These are phyloP conservation scores for Drosophila buzzatii DNA, from an alignment of 2,888 invertebrate species.

Conservation along the genomic window DNA sequence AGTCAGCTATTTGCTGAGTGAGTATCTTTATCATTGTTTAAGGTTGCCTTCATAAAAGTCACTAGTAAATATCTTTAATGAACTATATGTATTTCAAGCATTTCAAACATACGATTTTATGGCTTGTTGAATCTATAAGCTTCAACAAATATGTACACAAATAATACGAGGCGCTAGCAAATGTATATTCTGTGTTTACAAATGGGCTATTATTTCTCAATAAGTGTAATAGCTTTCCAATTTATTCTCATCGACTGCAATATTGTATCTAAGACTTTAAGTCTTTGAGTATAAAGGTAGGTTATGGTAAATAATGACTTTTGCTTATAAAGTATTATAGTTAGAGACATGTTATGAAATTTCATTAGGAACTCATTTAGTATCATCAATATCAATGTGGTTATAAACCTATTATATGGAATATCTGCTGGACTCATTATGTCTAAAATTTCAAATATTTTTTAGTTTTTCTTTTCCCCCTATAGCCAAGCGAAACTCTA, in stretches of 20 bases:
- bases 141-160: conserved; percentile 3
- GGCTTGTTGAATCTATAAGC: conserved; percentile 15
- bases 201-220: not conserved
- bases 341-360: no score
- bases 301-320: no score
- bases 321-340: no score
- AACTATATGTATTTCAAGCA: conserved; percentile 2
- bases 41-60: not conserved
- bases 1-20: not conserved
- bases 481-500: no score
- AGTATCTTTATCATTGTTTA: not conserved
- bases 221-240: conserved; percentile 4
- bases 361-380: no score
- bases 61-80: conserved; percentile 11
- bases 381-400: no score
- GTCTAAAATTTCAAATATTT: no score
- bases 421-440: no score
- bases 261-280: no score
- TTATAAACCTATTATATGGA: no score
- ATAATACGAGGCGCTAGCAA: not conserved
- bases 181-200: conserved; percentile 5
- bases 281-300: no score
- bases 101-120: conserved; percentile 4
- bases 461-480: no score
- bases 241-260: not conserved